These are phyloP conservation scores for Synanthedon vespiformis DNA, from an alignment of 2,888 invertebrate genomes.

Conservation along the genomic window DNA sequence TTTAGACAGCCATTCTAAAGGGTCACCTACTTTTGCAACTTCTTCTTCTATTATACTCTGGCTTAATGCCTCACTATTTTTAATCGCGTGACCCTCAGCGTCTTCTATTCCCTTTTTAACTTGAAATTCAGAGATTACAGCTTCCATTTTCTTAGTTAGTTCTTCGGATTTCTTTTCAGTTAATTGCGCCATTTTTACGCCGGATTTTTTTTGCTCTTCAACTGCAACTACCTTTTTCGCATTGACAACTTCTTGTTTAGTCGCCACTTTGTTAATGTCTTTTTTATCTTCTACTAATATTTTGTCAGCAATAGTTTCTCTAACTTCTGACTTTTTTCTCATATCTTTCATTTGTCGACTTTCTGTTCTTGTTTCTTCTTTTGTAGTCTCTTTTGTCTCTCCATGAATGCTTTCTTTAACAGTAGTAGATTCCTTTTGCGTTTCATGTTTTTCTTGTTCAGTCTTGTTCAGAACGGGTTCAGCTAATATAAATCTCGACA, in stretches of 20 bases:
- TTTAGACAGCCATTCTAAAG: slow-evolving; percentile 39
- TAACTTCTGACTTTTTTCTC: slow-evolving; percentile 5
- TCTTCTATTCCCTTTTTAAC: slow-evolving; percentile 35
- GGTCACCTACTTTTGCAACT: slow-evolving; percentile 28
- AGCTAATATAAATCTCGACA: slow-evolving; percentile 45
- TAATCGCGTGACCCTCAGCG: slow-evolving; percentile 10
- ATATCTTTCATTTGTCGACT: slow-evolving; percentile 1
- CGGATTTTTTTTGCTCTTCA: slow-evolving; percentile 20
- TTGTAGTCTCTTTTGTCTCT: slow-evolving; percentile 6
- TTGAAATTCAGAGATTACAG: slow-evolving; percentile 53
- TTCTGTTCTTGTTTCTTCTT: slow-evolving; percentile 9
- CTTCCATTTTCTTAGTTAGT: slow-evolving; percentile 45
- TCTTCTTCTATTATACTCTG: slow-evolving; percentile 37
- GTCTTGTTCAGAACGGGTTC: slow-evolving; percentile 26
- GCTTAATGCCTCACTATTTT: slow-evolving; percentile 33
- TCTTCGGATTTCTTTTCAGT: slow-evolving; percentile 45
- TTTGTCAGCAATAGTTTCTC: slow-evolving; percentile 4
- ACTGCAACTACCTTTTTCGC: slow-evolving; percentile 4
- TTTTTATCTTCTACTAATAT: slow-evolving; percentile 7
- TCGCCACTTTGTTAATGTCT: slow-evolving; percentile 7
- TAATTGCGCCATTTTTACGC: slow-evolving; percentile 49
- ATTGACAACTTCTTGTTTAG: slow-evolving; percentile 5
- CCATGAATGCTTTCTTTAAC: slow-evolving; percentile 1
- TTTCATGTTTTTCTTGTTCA: not conserved
- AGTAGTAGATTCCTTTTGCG: not conserved